Conservation (phyloP, 2,888 invertebrate species). For the Eupithecia tripunctaria region DNA sequence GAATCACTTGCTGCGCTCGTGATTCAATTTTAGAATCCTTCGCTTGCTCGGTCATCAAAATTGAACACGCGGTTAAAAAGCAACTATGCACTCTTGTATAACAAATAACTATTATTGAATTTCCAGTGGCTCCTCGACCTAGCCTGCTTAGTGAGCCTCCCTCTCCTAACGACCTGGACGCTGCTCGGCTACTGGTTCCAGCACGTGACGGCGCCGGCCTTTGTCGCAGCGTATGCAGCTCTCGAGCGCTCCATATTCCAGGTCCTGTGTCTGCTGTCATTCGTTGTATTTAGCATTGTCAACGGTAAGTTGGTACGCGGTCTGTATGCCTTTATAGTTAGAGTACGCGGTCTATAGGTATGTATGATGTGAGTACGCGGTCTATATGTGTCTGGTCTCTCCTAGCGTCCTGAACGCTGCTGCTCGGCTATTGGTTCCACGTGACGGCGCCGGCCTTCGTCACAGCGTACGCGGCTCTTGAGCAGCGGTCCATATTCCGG, state of each 20-base stretch:
- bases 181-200: constrained; percentile 36
- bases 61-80: no score
- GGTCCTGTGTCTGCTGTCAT: constrained; percentile 24
- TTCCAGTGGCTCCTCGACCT: constrained; percentile 31
- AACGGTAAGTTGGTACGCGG: constrained; percentile 20
- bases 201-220: constrained; percentile 25
- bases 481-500: constrained; percentile 36
- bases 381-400: no score
- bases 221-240: constrained; percentile 35
- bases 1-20: no score
- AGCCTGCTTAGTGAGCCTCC: constrained; percentile 19
- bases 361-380: background rate
- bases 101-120: background rate
- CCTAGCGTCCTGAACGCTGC: no score
- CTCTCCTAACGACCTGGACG: constrained; percentile 27
- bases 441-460: constrained; percentile 20
- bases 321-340: no score
- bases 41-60: no score
- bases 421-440: no score
- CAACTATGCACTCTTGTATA: no score
- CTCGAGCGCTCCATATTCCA: constrained; percentile 37
- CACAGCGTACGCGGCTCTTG: constrained; percentile 34
- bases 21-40: no score
- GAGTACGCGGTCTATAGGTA: background rate
- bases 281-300: constrained; percentile 24